Evolutionary conservation across 2,888 invertebrate species (phyloP).

Genomic region (Furcula furcula): DNA sequence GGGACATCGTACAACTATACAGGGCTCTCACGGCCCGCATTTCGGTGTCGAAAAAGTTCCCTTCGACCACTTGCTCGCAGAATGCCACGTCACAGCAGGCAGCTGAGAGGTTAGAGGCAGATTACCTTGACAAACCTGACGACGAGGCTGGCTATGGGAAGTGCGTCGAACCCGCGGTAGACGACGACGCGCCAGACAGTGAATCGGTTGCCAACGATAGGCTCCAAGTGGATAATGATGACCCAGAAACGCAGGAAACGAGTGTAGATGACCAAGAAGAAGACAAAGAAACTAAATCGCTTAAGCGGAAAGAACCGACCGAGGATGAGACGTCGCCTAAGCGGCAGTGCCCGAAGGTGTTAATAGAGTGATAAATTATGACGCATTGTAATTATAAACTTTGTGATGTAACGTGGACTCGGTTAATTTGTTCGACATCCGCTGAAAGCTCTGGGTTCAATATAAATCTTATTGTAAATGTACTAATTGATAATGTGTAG

Average conservation of each 20-base stretch:
- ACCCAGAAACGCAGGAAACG: slow-evolving; percentile 48
- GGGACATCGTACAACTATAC: slow-evolving; percentile 61
- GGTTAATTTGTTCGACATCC: slow-evolving; percentile 41
- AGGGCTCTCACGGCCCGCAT: slow-evolving; percentile 58
- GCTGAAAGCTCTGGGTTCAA: slow-evolving; percentile 52
- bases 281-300: slow-evolving; percentile 47
- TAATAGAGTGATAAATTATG: slow-evolving; percentile 55
- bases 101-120: slow-evolving; percentile 61
- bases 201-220: slow-evolving; percentile 33
- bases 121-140: slow-evolving; percentile 45
- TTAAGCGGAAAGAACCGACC: slow-evolving; percentile 62
- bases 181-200: slow-evolving; percentile 26
- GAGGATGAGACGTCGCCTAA: slow-evolving; percentile 64
- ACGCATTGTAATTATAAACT: slow-evolving; percentile 30
- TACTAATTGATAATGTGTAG: slow-evolving; percentile 53
- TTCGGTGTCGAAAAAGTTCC: slow-evolving; percentile 44
- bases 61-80: slow-evolving; percentile 30
- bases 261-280: slow-evolving; percentile 41
- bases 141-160: slow-evolving; percentile 32
- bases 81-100: slow-evolving; percentile 54
- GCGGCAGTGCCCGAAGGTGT: slow-evolving; percentile 67
- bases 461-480: slow-evolving; percentile 48
- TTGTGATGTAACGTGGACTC: slow-evolving; percentile 49
- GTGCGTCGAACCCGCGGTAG: too few species aligned
- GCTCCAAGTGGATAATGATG: slow-evolving; percentile 36